phyloP scores from a whole-genome alignment of 2,113 vertebrate genomes.

The Talpa occidentalis region DNA sequence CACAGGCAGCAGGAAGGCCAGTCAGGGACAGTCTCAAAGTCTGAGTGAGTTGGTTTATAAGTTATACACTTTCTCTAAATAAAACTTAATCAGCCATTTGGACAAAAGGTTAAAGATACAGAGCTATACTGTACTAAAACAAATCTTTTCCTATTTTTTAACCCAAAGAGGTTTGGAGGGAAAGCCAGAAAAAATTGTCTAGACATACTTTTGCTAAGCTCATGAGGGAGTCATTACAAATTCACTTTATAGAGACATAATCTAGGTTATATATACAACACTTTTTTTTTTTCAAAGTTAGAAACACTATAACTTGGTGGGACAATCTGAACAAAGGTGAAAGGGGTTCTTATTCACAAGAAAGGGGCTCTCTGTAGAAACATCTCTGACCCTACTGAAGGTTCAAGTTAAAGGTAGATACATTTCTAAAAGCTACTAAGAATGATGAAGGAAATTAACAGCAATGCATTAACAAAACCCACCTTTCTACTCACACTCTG shows the following conservation, averaged over 20 bases:
- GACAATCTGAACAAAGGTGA: constrained; percentile 81
- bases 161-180: constrained; percentile 82
- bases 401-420: constrained; percentile 81
- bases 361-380: constrained; percentile 82
- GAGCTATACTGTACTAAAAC: constrained; percentile 85
- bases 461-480: background rate
- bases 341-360: constrained; percentile 80
- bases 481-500: background rate
- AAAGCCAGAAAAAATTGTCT: constrained; percentile 86
- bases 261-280: constrained; percentile 86
- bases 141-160: constrained; percentile 86
- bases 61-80: constrained; percentile 81
- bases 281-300: constrained; percentile 65
- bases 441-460: constrained; percentile 70
- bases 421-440: constrained; percentile 78
- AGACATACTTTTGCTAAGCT: constrained; percentile 87
- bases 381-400: constrained; percentile 77
- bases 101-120: constrained; percentile 85
- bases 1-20: constrained; percentile 70
- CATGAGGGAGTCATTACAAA: constrained; percentile 86
- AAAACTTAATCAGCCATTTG: constrained; percentile 81
- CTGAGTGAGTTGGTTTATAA: constrained; percentile 67
- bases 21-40: constrained; percentile 33
- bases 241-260: constrained; percentile 88
- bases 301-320: constrained; percentile 59